phyloP scores from a whole-genome alignment of 92 coral and sea anemone genomes.

The Meandrina meandrites region DNA sequence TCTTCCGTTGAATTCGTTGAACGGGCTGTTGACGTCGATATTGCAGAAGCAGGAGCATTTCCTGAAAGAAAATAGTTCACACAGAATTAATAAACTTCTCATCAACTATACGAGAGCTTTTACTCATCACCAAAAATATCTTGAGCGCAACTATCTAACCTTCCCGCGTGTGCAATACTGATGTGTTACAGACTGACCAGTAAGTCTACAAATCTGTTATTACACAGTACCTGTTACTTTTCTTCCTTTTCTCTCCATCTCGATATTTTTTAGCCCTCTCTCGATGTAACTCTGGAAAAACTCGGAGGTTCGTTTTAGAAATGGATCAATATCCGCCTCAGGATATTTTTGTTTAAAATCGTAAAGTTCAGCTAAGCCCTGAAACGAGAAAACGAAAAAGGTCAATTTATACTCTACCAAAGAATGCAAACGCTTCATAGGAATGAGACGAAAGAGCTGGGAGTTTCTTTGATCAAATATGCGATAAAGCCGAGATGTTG shows the following conservation, averaged over 20 bases:
- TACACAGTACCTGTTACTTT: conserved; percentile 29
- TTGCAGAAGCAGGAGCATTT: conserved; percentile 9
- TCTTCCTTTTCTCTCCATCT: conserved; percentile 85
- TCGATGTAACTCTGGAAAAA: conserved; percentile 95
- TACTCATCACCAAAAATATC: neutral
- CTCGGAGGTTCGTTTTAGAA: conserved; percentile 90
- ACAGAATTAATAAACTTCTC: neutral
- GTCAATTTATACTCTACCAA: neutral
- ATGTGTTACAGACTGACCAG: neutral
- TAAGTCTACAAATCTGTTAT: neutral
- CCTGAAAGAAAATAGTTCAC: neutral
- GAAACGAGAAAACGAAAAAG: neutral
- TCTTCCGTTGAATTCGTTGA: neutral
- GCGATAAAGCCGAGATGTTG: no score
- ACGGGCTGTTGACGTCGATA: conserved; percentile 8
- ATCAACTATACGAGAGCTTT: neutral
- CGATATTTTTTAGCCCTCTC: conserved; percentile 89
- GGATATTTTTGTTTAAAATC: conserved; percentile 87
- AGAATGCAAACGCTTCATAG: neutral
- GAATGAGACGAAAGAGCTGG: neutral
- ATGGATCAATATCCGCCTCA: conserved; percentile 93
- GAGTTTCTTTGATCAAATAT: neutral
- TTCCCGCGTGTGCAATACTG: neutral
- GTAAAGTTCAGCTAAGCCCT: conserved; percentile 91
- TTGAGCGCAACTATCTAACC: neutral